Percentiles rank a stretch among this genome's conserved stretches.
These are phyloP conservation scores for Amphimallon solstitiale DNA, from an alignment of 2,888 invertebrate genomes.

Conservation along the genomic window DNA sequence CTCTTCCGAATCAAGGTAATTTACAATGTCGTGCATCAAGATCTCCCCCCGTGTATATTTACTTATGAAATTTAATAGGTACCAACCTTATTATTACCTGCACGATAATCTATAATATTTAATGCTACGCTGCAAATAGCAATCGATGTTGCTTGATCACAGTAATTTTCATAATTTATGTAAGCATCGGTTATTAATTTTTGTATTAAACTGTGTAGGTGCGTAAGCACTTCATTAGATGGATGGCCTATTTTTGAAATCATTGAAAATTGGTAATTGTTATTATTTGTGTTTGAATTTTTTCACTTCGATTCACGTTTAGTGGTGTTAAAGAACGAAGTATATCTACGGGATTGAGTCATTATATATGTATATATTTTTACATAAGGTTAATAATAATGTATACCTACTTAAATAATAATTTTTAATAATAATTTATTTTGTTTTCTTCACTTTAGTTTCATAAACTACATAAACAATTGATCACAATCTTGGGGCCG, in stretches of 20 bases:
- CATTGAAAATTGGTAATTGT: conserved; percentile 27
- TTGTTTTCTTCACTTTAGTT: not conserved
- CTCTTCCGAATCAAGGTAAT: conserved; percentile 54
- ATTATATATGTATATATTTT: conserved; percentile 9
- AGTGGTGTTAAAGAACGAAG: not conserved
- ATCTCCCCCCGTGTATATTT: conserved; percentile 54
- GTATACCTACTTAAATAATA: not conserved
- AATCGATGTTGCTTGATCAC: conserved; percentile 54
- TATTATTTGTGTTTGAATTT: conserved; percentile 17
- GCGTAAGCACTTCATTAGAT: conserved; percentile 44
- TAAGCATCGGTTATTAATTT: conserved; percentile 46
- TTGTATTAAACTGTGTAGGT: conserved; percentile 43
- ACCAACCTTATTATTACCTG: conserved; percentile 59
- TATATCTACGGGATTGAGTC: conserved; percentile 6
- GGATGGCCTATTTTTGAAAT: conserved; percentile 38
- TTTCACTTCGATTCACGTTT: conserved; percentile 18
- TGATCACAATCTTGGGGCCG: too few relatives aligned
- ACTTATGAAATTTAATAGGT: conserved; percentile 62
- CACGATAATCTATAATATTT: conserved; percentile 57
- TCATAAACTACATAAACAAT: not conserved
- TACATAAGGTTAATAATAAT: not conserved
- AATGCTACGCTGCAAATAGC: conserved; percentile 57
- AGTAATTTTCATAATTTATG: conserved; percentile 58
- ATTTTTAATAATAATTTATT: not conserved
- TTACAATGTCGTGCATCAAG: conserved; percentile 61